These are phyloP conservation scores for Numida meleagris DNA, from an alignment of 2,113 vertebrate genomes.

Conservation along the genomic window DNA sequence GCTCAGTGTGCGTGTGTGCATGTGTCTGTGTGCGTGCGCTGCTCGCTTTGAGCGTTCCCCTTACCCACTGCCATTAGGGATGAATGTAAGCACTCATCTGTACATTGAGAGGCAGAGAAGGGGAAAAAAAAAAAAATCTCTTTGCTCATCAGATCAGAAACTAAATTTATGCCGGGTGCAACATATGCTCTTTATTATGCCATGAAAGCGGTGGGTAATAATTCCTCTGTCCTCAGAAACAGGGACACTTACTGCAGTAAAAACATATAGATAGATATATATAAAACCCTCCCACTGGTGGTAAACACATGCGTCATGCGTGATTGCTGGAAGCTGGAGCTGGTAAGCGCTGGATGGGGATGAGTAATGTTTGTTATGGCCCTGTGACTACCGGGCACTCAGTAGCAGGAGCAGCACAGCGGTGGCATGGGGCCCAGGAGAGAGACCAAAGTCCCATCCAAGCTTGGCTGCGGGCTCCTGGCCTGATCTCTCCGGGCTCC, in stretches of 20 bases:
- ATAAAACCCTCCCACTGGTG: constrained; percentile 26
- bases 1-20: background rate
- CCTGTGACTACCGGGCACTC: background rate
- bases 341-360: constrained; percentile 16
- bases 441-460: background rate
- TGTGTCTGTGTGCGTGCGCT: background rate
- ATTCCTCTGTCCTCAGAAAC: constrained; percentile 31
- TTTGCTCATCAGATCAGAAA: constrained; percentile 8
- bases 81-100: background rate
- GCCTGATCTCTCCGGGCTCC: background rate
- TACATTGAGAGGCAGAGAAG: background rate
- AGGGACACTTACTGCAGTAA: constrained; percentile 15
- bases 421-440: background rate
- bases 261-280: background rate
- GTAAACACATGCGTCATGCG: constrained; percentile 43
- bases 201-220: background rate
- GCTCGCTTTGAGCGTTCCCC: background rate
- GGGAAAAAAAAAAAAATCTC: background rate
- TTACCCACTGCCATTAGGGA: background rate
- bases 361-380: constrained; percentile 47
- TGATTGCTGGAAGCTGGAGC: constrained; percentile 38
- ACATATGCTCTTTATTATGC: constrained; percentile 15
- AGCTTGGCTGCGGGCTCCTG: background rate
- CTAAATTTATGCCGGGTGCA: constrained; percentile 13
- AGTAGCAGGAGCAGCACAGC: background rate